Evolutionary conservation across 2,888 invertebrate species (phyloP).

Genomic region (Athripsodes cinereus): DNA sequence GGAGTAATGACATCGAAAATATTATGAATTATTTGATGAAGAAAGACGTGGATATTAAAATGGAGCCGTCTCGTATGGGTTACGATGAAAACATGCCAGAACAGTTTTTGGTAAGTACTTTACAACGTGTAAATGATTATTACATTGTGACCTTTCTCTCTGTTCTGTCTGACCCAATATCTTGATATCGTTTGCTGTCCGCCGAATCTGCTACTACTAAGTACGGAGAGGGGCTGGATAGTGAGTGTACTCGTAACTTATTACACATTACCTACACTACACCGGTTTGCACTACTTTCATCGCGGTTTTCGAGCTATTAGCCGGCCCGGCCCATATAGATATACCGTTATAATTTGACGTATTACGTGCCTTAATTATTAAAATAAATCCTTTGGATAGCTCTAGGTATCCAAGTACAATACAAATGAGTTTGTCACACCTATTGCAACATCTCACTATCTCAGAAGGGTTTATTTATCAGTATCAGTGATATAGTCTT

Average conservation of each 20-base stretch:
- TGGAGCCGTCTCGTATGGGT: slow-evolving; percentile 13
- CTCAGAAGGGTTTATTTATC: not conserved
- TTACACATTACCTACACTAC: too few species aligned
- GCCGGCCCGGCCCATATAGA: slow-evolving; percentile 2
- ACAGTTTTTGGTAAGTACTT: slow-evolving; percentile 20
- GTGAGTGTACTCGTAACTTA: too few species aligned
- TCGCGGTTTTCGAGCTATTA: not conserved
- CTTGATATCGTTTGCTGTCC: slow-evolving; percentile 22
- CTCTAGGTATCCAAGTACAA: not conserved
- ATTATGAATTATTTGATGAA: slow-evolving; percentile 42
- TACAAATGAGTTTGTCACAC: not conserved
- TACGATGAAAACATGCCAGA: slow-evolving; percentile 16
- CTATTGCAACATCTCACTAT: not conserved
- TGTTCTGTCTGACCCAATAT: slow-evolving; percentile 12
- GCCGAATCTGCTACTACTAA: too few species aligned
- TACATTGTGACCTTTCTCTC: slow-evolving; percentile 22
- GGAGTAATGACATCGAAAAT: slow-evolving; percentile 34
- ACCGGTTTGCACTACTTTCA: slow-evolving; percentile 10
- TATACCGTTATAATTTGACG: not conserved
- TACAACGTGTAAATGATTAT: not conserved
- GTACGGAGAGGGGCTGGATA: not conserved
- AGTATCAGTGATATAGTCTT: not conserved
- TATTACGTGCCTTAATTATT: not conserved
- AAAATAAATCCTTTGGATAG: not conserved
- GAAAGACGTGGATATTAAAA: slow-evolving; percentile 35